Evolutionary conservation across 2,888 invertebrate genomes (phyloP), one percentile per base, ranked within the genome.

Genomic region (Noctua pronuba): DNA sequence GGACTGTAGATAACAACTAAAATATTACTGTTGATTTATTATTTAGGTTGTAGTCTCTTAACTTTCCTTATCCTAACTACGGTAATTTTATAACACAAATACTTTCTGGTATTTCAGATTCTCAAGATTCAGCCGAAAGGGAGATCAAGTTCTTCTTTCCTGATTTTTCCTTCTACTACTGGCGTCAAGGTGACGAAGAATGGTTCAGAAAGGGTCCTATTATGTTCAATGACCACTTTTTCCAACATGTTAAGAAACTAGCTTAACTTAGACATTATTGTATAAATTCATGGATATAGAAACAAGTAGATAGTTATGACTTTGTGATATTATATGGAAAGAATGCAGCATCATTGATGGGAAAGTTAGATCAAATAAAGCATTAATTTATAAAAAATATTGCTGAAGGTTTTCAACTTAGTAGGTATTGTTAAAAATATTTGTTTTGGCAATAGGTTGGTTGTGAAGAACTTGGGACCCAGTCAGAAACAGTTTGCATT

Each of bases 141-240:
- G 99, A 99, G 96, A 98, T 99, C 66, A 94, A 96, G 62, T 98
- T 99, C 92, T 98, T 99, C 92, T 99, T 99, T 93, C 98, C 99
- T 0, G 97, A 98, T 35, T 99, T 99, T 93, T 95, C 98, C 79
- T 94, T 97, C 44, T 95, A 97, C 82, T 91, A 97, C 21, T 98
- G 98, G 98, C 97, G 97, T 82, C 90, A 94, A 73, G 94, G 96
- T 66, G 97, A 97, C 80, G 97, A 97, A 90, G 90, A 92, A 60
- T 82, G 89, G 75, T 97, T 95, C 86, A 94, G 97, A 75, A 95
- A 93, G 78, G 97, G 97, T 0, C 96, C 96, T 35, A 94, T 97
- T 0, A 91, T 95, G 76, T 97, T 97, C 88, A 97, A 97, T 88
- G 92, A 96, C 67, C 90, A 94, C 79, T 92, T 96, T 67, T 97